These are phyloP conservation scores for Drosophila bifasciata DNA, from an alignment of 1,140 invertebrate genomes.

Conservation along the genomic window DNA sequence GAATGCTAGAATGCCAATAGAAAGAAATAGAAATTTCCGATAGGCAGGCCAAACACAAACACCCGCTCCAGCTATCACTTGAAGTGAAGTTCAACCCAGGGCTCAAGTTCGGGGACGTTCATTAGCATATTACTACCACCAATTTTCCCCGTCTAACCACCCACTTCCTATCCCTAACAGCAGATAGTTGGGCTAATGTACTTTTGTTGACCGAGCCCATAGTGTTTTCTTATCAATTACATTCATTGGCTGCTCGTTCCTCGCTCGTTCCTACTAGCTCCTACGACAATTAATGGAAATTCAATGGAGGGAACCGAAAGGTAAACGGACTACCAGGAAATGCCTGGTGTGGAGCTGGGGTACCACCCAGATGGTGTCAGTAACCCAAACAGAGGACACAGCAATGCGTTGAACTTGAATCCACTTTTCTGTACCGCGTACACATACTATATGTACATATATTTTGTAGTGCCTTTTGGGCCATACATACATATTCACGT, in stretches of 20 bases:
- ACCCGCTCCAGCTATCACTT: slow-evolving; percentile 35
- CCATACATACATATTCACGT: slow-evolving; percentile 22
- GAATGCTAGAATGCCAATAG: slow-evolving; percentile 33
- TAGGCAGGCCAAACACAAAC: slow-evolving; percentile 28
- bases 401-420: slow-evolving; percentile 75
- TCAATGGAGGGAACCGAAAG: slow-evolving; percentile 30
- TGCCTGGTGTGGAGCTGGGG: slow-evolving; percentile 31
- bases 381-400: slow-evolving; percentile 67
- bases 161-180: not conserved
- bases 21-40: slow-evolving; percentile 42
- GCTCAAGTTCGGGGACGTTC: slow-evolving; percentile 78
- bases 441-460: too few relatives aligned
- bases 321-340: slow-evolving; percentile 27
- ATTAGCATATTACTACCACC: slow-evolving; percentile 69
- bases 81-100: slow-evolving; percentile 52
- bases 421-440: slow-evolving; percentile 24
- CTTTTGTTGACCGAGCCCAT: slow-evolving; percentile 43
- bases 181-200: slow-evolving; percentile 71
- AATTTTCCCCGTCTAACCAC: slow-evolving; percentile 14
- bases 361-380: slow-evolving; percentile 59
- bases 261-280: not conserved
- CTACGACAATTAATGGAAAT: slow-evolving; percentile 46
- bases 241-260: slow-evolving; percentile 9
- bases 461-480: slow-evolving; percentile 30
- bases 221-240: slow-evolving; percentile 72